phyloP scores from a whole-genome alignment of 2,797 vertebrate species.

The Psittacula echo region DNA sequence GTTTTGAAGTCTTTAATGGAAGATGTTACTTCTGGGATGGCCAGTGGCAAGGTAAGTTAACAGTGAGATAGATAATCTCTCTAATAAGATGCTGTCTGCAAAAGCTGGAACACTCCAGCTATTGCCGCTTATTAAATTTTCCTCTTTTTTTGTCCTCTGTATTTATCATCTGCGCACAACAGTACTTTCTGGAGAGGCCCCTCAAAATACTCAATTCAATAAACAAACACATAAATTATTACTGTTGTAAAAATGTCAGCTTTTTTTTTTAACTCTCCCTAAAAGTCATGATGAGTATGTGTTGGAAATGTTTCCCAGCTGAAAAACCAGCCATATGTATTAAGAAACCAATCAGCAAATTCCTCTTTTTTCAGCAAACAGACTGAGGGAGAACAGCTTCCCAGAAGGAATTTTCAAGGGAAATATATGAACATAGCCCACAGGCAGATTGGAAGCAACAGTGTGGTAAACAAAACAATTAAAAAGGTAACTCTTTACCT shows the following conservation, averaged over 20 bases:
- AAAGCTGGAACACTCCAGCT: background rate
- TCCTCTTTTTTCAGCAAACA: slow-evolving; percentile 23
- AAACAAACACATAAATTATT: slow-evolving; percentile 45
- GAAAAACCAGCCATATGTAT: slow-evolving; percentile 19
- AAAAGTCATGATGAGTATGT: background rate
- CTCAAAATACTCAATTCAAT: background rate
- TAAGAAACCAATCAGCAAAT: slow-evolving; percentile 56
- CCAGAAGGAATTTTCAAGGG: slow-evolving; percentile 47
- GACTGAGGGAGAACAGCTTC: background rate
- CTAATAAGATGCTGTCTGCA: background rate
- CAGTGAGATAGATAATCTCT: slow-evolving; percentile 8
- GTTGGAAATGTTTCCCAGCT: slow-evolving; percentile 24
- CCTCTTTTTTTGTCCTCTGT: background rate
- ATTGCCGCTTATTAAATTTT: background rate
- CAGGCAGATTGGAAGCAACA: slow-evolving; percentile 21
- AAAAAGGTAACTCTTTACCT: slow-evolving; percentile 80
- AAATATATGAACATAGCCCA: background rate
- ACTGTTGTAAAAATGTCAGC: background rate
- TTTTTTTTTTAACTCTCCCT: background rate
- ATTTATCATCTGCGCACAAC: background rate
- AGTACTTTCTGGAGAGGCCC: background rate
- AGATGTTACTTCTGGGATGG: slow-evolving; percentile 1
- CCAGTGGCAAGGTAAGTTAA: slow-evolving; percentile 19
- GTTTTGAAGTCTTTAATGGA: background rate
- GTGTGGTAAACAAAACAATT: background rate